Conservation (phyloP, 1,140 invertebrate species). For the Branchinecta lynchi region DNA sequence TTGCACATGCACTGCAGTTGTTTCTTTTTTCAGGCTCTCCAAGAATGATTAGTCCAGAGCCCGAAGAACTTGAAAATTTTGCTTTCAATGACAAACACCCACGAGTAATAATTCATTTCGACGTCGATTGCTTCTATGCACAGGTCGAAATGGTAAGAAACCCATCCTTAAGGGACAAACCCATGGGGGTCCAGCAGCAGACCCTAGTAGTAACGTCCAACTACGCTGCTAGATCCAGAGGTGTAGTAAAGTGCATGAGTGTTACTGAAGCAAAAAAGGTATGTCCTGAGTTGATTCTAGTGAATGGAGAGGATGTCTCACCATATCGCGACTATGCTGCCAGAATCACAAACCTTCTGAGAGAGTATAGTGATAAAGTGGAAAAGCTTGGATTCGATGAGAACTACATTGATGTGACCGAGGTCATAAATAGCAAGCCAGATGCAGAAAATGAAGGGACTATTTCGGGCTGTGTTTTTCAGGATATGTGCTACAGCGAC, state of each 20-base stretch:
- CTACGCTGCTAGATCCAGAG: slow-evolving; percentile 51
- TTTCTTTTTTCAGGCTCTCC: too few relatives aligned
- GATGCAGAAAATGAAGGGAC: not conserved
- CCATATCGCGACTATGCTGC: slow-evolving; percentile 52
- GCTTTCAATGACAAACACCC: slow-evolving; percentile 32
- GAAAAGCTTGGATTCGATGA: slow-evolving; percentile 66
- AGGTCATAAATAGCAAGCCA: slow-evolving; percentile 40
- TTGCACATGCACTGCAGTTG: too few relatives aligned
- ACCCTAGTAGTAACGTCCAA: slow-evolving; percentile 62
- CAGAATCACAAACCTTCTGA: slow-evolving; percentile 47
- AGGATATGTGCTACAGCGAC: slow-evolving; percentile 25
- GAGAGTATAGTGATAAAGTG: slow-evolving; percentile 47
- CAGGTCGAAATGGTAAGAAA: slow-evolving; percentile 59
- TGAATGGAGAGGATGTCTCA: slow-evolving; percentile 57
- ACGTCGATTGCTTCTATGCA: slow-evolving; percentile 65
- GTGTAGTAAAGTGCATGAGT: slow-evolving; percentile 54
- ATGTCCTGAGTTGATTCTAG: slow-evolving; percentile 48
- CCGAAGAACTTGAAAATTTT: not conserved
- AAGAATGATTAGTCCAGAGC: slow-evolving; percentile 3
- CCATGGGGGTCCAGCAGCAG: slow-evolving; percentile 61
- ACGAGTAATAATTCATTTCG: slow-evolving; percentile 52
- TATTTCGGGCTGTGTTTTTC: slow-evolving; percentile 24
- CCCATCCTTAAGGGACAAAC: slow-evolving; percentile 43
- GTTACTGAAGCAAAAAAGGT: slow-evolving; percentile 46
- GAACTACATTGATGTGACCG: slow-evolving; percentile 56